Evolutionary conservation across 2,113 vertebrate species (phyloP).

Genomic region (Ascaphus truei): DNA sequence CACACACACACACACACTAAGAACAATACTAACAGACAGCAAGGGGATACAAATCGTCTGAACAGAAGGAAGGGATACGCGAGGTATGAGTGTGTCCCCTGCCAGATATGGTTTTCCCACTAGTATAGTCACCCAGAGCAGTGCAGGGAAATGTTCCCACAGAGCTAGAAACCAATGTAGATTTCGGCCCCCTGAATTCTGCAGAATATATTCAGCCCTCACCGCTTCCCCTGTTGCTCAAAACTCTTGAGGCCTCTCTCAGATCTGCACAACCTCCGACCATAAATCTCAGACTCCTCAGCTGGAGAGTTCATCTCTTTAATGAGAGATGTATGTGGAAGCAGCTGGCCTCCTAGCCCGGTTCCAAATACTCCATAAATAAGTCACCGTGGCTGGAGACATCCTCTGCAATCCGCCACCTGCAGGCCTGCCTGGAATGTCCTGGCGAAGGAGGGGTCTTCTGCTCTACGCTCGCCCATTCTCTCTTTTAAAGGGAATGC

Average conservation of each 20-base stretch:
- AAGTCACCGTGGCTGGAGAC: constrained; percentile 50
- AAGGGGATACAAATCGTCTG: not conserved
- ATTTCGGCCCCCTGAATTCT: too few species aligned
- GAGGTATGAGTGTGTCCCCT: not conserved
- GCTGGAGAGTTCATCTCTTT: constrained; percentile 75
- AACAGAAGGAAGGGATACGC: not conserved
- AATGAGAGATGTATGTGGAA: constrained; percentile 83
- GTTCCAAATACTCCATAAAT: constrained; percentile 52
- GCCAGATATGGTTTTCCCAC: too few species aligned
- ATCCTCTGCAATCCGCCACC: constrained; percentile 55
- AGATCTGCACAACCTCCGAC: constrained; percentile 65
- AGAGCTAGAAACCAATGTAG: too few species aligned
- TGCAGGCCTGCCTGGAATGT: constrained; percentile 46
- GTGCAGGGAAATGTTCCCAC: too few species aligned
- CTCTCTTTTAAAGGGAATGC: not conserved
- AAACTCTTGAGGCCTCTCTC: constrained; percentile 24
- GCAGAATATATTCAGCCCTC: not conserved
- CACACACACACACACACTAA: accelerated
- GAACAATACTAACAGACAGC: too few species aligned
- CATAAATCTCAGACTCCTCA: constrained; percentile 78
- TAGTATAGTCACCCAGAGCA: too few species aligned
- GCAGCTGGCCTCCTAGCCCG: constrained; percentile 49
- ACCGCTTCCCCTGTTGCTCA: not conserved
- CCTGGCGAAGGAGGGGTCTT: constrained; percentile 24
- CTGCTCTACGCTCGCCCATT: not conserved